A percentile compares a stretch with the other conserved stretches of the same genome.
Conservation (phyloP, 1,140 invertebrate genomes). For the Drosophila sechellia region DNA sequence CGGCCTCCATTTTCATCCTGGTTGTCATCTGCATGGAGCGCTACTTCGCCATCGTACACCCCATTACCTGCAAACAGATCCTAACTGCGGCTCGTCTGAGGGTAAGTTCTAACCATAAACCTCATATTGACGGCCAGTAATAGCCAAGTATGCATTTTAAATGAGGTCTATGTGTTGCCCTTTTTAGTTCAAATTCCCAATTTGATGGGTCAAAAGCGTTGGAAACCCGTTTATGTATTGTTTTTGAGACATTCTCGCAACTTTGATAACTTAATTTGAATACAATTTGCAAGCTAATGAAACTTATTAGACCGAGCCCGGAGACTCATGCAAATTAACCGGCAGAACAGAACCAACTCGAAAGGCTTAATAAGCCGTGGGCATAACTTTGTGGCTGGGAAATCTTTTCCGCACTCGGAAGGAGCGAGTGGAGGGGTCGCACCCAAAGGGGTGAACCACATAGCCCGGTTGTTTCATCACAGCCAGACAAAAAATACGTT, state of each 20-base stretch:
- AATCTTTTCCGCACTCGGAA: constrained; percentile 37
- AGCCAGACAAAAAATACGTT: constrained; percentile 44
- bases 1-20: constrained; percentile 92
- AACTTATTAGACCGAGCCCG: constrained; percentile 52
- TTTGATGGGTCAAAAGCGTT: neutral
- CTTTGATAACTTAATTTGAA: constrained; percentile 48
- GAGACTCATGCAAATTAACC: constrained; percentile 18
- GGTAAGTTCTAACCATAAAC: constrained; percentile 85
- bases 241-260: constrained; percentile 28
- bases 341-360: neutral
- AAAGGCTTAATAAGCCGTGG: constrained; percentile 61
- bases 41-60: constrained; percentile 93
- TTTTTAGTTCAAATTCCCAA: too few species aligned
- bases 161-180: too few species aligned
- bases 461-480: neutral
- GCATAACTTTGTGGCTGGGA: constrained; percentile 24
- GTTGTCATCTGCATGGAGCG: constrained; percentile 93
- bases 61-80: constrained; percentile 91
- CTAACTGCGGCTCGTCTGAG: constrained; percentile 89
- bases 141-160: too few species aligned
- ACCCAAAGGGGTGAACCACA: neutral
- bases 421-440: too few species aligned
- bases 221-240: neutral
- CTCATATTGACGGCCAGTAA: too few species aligned
- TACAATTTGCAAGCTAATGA: constrained; percentile 65